phyloP scores from a whole-genome alignment of 2,797 vertebrate species.

The Corythornis leucogaster region DNA sequence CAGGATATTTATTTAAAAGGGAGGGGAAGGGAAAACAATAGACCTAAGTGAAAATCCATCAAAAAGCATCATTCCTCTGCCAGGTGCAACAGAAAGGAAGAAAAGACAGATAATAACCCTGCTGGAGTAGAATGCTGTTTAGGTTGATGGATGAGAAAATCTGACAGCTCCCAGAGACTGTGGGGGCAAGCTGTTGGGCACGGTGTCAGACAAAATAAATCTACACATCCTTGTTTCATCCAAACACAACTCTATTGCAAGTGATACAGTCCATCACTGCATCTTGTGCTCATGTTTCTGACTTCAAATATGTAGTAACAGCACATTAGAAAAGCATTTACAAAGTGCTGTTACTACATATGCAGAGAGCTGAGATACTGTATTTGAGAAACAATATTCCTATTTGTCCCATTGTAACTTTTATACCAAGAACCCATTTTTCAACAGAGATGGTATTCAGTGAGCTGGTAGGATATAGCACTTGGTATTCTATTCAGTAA shows the following conservation, averaged over 20 bases:
- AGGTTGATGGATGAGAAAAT: conserved; percentile 49
- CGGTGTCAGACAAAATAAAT: conserved; percentile 43
- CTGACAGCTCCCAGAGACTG: conserved; percentile 15
- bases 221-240: not conserved
- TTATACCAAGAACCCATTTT: not conserved
- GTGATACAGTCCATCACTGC: not conserved
- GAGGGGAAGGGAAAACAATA: conserved; percentile 40
- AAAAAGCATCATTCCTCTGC: conserved; percentile 31
- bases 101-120: conserved; percentile 59
- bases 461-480: not conserved
- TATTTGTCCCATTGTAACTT: not conserved
- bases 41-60: conserved; percentile 51
- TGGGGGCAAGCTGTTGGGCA: conserved; percentile 5
- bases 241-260: conserved; percentile 3
- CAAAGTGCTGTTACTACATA: not conserved
- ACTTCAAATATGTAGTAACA: not conserved
- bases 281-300: not conserved
- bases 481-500: not conserved
- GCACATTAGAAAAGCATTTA: not conserved
- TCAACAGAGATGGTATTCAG: not conserved
- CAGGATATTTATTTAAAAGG: conserved; percentile 55
- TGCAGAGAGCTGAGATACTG: not conserved
- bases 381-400: not conserved
- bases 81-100: conserved; percentile 45
- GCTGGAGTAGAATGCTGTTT: conserved; percentile 4